Percentiles rank a stretch among this genome's conserved stretches.
These are phyloP conservation scores for Hemicentrotus pulcherrimus DNA, from an alignment of 35 echinoderm and acorn worm species.

Conservation along the genomic window DNA sequence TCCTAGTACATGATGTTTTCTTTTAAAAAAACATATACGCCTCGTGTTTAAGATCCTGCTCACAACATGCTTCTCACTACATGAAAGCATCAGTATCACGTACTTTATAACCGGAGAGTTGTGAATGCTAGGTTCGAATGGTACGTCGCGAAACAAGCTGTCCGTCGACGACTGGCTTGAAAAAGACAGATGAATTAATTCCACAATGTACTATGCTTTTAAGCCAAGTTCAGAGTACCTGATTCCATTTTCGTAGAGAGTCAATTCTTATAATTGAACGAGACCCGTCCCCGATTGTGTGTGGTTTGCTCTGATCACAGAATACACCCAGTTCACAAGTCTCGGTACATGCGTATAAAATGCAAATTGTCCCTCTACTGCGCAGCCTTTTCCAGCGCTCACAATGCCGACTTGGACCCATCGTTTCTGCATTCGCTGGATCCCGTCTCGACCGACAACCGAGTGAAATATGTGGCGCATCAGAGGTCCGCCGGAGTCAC, in stretches of 20 bases:
- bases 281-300: conserved; percentile 68
- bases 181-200: background rate
- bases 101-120: background rate
- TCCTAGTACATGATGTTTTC: background rate
- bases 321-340: conserved; percentile 76
- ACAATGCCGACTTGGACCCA: conserved; percentile 97
- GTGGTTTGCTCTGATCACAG: conserved; percentile 66
- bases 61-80: background rate
- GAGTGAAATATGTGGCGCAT: conserved; percentile 65
- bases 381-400: conserved; percentile 93
- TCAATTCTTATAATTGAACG: conserved; percentile 62
- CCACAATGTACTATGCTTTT: background rate
- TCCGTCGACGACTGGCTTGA: background rate
- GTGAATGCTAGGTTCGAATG: background rate
- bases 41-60: background rate
- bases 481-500: conserved; percentile 93
- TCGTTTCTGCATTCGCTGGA: conserved; percentile 54
- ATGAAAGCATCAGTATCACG: background rate
- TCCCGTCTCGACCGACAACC: conserved; percentile 29
- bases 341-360: conserved; percentile 91
- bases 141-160: background rate
- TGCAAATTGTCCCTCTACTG: conserved; percentile 81
- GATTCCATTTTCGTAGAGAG: background rate
- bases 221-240: background rate
- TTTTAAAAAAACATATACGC: too few species aligned